These are phyloP conservation scores for Indicator indicator DNA, from an alignment of 2,113 vertebrate species.

Conservation along the genomic window DNA sequence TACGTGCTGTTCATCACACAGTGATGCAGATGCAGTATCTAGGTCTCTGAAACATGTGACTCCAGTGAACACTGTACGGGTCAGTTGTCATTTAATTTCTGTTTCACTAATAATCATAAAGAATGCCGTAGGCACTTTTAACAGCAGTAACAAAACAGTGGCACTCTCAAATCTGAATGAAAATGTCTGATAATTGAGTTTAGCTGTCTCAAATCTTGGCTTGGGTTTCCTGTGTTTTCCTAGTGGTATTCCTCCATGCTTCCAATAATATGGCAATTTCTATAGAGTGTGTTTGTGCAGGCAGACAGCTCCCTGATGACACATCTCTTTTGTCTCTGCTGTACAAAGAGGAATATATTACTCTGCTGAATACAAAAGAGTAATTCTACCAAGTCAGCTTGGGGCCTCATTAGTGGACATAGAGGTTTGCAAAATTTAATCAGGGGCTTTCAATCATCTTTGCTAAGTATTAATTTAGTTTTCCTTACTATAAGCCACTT, in stretches of 20 bases:
- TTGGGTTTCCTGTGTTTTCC: slow-evolving; percentile 44
- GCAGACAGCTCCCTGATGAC: background rate
- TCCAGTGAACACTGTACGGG: slow-evolving; percentile 2
- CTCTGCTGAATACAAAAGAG: background rate
- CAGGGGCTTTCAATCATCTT: background rate
- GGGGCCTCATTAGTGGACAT: background rate
- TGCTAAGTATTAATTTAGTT: background rate
- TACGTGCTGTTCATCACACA: slow-evolving; percentile 42
- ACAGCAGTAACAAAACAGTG: background rate
- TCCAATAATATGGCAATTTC: slow-evolving; percentile 3
- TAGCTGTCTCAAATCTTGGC: slow-evolving; percentile 25
- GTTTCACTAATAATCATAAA: slow-evolving; percentile 60
- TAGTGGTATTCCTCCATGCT: slow-evolving; percentile 34
- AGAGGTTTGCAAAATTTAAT: slow-evolving; percentile 30
- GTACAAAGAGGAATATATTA: slow-evolving; percentile 46
- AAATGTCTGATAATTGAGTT: slow-evolving; percentile 19
- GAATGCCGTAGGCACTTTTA: slow-evolving; percentile 26
- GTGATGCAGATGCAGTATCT: slow-evolving; percentile 15
- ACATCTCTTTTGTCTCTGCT: slow-evolving; percentile 43
- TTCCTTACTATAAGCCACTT: background rate
- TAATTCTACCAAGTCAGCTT: slow-evolving; percentile 51
- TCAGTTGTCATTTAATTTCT: slow-evolving; percentile 59
- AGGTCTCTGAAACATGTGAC: slow-evolving; percentile 1
- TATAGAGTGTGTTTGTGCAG: slow-evolving; percentile 37
- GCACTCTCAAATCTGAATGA: slow-evolving; percentile 4